phyloP scores from a whole-genome alignment of 2,888 invertebrate genomes.

The Folsomia candida region DNA sequence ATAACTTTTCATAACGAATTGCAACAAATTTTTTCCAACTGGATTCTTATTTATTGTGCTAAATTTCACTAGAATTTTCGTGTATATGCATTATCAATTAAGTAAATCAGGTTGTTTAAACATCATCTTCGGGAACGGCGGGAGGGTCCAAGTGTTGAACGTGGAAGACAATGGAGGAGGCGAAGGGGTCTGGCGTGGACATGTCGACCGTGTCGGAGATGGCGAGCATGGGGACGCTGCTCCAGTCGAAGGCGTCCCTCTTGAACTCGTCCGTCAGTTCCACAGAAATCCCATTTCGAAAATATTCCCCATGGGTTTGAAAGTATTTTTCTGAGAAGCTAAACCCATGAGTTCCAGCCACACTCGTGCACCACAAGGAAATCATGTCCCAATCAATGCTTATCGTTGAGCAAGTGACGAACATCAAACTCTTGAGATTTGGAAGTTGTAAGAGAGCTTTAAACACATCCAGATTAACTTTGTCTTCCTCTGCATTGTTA shows the following conservation, averaged over 20 bases:
- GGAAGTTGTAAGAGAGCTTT: constrained; percentile 33
- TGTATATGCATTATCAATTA: background rate
- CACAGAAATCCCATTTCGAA: constrained; percentile 33
- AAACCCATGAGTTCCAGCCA: constrained; percentile 4
- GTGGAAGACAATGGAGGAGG: background rate
- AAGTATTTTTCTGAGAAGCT: constrained; percentile 23
- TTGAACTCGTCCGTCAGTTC: constrained; percentile 19
- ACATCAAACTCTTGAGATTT: constrained; percentile 20
- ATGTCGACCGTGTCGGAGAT: background rate
- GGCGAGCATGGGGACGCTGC: background rate
- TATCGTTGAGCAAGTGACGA: constrained; percentile 32
- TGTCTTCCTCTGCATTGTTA: constrained; percentile 24
- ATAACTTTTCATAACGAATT: no score
- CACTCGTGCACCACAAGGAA: constrained; percentile 25
- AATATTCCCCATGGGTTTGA: constrained; percentile 39
- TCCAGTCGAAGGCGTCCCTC: constrained; percentile 28
- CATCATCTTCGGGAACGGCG: background rate
- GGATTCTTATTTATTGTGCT: background rate
- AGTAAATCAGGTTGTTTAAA: background rate
- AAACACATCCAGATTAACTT: constrained; percentile 19
- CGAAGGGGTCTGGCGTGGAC: background rate
- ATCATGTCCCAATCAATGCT: constrained; percentile 38
- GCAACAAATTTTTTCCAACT: no score
- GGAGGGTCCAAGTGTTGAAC: background rate
- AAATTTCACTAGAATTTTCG: background rate